These are phyloP conservation scores for Diorhabda elongata DNA, from an alignment of 1,140 invertebrate species.

Conservation along the genomic window DNA sequence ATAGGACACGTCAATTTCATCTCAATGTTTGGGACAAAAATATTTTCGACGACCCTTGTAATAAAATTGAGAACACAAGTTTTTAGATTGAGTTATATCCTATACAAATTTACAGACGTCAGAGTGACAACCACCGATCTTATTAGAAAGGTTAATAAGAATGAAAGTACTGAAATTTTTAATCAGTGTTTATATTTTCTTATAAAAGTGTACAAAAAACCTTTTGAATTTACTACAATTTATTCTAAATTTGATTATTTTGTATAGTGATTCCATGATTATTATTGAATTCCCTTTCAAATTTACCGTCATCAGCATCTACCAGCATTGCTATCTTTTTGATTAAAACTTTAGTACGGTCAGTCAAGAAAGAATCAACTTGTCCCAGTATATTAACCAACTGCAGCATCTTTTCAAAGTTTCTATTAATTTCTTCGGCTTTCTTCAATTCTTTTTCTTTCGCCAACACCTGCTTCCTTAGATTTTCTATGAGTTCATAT, in stretches of 20 bases:
- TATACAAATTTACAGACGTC: no score
- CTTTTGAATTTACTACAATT: no score
- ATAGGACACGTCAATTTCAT: no score
- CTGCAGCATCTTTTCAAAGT: conserved; percentile 43
- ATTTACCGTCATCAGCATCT: conserved; percentile 31
- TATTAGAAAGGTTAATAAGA: no score
- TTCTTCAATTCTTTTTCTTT: conserved; percentile 40
- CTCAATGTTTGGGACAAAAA: no score
- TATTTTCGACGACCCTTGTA: no score
- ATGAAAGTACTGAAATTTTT: no score
- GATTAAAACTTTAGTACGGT: conserved; percentile 35
- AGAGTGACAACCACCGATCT: no score
- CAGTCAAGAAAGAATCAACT: conserved; percentile 42
- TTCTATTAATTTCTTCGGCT: conserved; percentile 36
- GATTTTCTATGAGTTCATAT: conserved; percentile 23
- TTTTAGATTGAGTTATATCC: no score
- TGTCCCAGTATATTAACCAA: conserved; percentile 43
- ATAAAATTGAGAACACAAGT: no score
- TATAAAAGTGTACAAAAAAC: no score
- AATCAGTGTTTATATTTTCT: no score
- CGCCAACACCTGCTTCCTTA: conserved; percentile 33
- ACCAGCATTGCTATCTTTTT: conserved; percentile 41
- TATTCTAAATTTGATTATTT: not conserved
- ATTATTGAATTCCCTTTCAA: conserved; percentile 4
- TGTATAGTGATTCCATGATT: not conserved